Conservation (phyloP, 2,888 invertebrate genomes). For the Spilarctia lutea region DNA sequence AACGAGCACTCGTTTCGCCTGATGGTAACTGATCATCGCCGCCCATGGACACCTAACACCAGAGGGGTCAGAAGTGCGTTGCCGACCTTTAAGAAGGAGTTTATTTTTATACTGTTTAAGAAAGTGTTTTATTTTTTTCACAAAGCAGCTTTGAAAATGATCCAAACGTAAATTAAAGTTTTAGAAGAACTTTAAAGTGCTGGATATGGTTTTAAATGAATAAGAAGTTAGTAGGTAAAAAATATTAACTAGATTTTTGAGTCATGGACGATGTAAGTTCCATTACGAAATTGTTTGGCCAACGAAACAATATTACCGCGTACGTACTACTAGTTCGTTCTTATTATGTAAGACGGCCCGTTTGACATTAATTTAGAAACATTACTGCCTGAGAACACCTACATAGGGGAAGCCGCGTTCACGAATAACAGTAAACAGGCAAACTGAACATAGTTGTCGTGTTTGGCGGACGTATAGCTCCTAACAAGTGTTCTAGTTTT, state of each 20-base stretch:
- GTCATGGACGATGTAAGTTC: background rate
- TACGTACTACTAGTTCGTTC: background rate
- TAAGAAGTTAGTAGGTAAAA: background rate
- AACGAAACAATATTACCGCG: background rate
- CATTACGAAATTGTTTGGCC: background rate
- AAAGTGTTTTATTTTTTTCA: too few relatives aligned
- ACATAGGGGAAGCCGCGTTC: slow-evolving; percentile 16
- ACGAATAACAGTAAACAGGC: slow-evolving; percentile 34
- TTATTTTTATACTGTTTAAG: background rate
- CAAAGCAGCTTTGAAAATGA: too few relatives aligned
- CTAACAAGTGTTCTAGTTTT: slow-evolving; percentile 8
- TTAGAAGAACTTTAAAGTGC: too few relatives aligned
- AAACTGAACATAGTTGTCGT: slow-evolving; percentile 24
- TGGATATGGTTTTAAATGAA: background rate
- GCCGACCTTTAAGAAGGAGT: too few relatives aligned
- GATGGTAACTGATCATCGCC: too few relatives aligned
- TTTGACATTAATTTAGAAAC: slow-evolving; percentile 35
- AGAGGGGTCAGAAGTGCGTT: too few relatives aligned
- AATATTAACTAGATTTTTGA: background rate
- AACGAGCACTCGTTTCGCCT: too few relatives aligned
- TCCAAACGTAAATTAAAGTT: too few relatives aligned
- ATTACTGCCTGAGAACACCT: slow-evolving; percentile 16
- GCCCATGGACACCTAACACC: too few relatives aligned
- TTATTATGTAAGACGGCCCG: slow-evolving; percentile 8
- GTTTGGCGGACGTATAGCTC: slow-evolving; percentile 23